These are phyloP conservation scores for Maccullochella peelii DNA, from an alignment of 2,113 vertebrate species.

Conservation along the genomic window DNA sequence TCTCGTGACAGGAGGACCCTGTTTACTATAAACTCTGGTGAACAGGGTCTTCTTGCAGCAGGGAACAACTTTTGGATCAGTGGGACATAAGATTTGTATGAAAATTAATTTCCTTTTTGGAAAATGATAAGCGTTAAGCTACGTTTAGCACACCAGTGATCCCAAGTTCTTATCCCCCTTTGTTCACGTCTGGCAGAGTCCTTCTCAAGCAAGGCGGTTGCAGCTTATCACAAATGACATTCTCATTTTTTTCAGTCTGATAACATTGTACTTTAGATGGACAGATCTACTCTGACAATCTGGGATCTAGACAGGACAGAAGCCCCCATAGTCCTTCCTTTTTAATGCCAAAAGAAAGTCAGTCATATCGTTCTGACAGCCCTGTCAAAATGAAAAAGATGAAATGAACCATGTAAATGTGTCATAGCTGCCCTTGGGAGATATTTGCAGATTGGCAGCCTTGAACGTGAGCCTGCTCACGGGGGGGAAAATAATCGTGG, in stretches of 20 bases:
- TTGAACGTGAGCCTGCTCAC: slow-evolving; percentile 22
- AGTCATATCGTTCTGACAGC: slow-evolving; percentile 25
- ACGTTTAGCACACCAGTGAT: neutral
- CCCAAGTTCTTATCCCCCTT: neutral
- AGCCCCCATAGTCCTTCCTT: neutral
- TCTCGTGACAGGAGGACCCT: too few relatives aligned
- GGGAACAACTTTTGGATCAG: neutral
- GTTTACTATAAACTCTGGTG: neutral
- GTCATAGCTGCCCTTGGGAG: slow-evolving; percentile 43
- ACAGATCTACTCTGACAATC: neutral
- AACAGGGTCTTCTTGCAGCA: neutral
- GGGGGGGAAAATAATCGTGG: slow-evolving; percentile 11
- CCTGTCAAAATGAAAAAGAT: slow-evolving; percentile 19
- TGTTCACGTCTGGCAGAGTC: neutral
- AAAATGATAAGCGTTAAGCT: neutral
- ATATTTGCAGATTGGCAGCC: slow-evolving; percentile 40
- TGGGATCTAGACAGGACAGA: neutral
- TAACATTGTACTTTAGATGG: neutral
- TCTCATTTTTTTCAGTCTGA: neutral
- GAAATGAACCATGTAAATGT: slow-evolving; percentile 53
- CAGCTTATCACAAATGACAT: neutral
- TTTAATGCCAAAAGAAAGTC: slow-evolving; percentile 29
- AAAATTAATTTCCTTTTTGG: neutral
- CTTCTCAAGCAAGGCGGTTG: neutral
- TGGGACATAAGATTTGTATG: neutral